Evolutionary conservation across 2,888 invertebrate species (phyloP).

Genomic region (Sarcophaga caerulescens): DNA sequence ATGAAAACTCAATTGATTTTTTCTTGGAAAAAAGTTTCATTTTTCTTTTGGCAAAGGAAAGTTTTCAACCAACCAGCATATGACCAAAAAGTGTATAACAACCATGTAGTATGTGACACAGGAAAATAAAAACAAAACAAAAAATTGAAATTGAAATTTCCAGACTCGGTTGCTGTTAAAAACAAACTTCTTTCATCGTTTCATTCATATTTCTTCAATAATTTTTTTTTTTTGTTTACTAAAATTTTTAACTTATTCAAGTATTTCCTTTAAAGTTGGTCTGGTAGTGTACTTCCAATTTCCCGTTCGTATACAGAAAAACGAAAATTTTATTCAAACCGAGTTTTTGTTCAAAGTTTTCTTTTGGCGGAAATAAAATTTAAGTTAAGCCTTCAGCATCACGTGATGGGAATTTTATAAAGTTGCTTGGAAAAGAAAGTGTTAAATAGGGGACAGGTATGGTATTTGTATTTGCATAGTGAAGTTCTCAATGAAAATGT

Average conservation of each 20-base stretch:
- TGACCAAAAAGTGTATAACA: too few species aligned
- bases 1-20: too few species aligned
- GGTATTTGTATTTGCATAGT: too few species aligned
- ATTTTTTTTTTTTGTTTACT: neutral
- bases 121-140: too few species aligned
- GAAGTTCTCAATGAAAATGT: too few species aligned
- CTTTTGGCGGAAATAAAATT: constrained; percentile 44
- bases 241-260: neutral
- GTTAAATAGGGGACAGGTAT: too few species aligned
- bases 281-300: neutral
- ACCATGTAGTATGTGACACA: too few species aligned
- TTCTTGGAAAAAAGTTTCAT: too few species aligned
- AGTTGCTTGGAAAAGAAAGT: neutral
- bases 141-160: too few species aligned
- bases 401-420: constrained; percentile 45
- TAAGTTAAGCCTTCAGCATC: constrained; percentile 41
- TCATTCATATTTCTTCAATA: neutral
- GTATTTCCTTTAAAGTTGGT: neutral
- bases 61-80: too few species aligned
- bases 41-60: too few species aligned
- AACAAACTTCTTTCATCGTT: neutral
- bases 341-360: constrained; percentile 18
- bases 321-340: neutral
- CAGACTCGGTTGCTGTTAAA: too few species aligned
- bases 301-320: neutral